Evolutionary conservation across 2,888 invertebrate species (phyloP), one percentile per base, ranked within the genome.

Genomic region (Marasmarcha lunaedactyla): DNA sequence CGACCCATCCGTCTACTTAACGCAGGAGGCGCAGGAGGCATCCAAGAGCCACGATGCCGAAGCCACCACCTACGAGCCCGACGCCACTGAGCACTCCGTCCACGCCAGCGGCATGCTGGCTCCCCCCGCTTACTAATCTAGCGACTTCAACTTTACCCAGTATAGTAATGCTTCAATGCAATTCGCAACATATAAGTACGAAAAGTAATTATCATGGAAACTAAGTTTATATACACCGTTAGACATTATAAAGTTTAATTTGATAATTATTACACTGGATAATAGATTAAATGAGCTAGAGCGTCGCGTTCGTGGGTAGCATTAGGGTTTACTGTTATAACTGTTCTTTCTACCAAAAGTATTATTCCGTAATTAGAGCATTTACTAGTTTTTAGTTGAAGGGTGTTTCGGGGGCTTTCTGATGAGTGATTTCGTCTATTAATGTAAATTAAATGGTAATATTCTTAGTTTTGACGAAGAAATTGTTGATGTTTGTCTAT

Each of bases 41-140:
- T 71, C 73, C 45, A 20, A 20, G 20, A 71, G 71, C 37, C 71
- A 69, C 35, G 84, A 84, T 27, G 74, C 74, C 42, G 76, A 76
- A 40, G 76, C 77, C 40, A 86, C 87, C 49, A 86, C 87, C 50
- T 83, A 85, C 61, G 86, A 86, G 76, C 87, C 87, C 58, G 87
- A 87, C 58, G 85, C 84, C 57, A 85, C 85, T 50, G 84, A 84
- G 59, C 84, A 74, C 45, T 77, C 73, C 66, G 78, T 84, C 78
- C 83, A 83, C 63, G 79, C 78, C 65, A 81, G 84, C 68, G 83
- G 83, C 57, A 84, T 84, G 78, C 74, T 84, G 70, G 84, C 81
- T 33, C 81, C 84, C 39, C 84, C 84, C 62, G 70, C 72, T 59
- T 78, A 81, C 56, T 84, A 81, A 70, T 59, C 60, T n/a, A 59